Conservation (phyloP, 2,888 invertebrate genomes). For the Hymenopus coronatus region DNA sequence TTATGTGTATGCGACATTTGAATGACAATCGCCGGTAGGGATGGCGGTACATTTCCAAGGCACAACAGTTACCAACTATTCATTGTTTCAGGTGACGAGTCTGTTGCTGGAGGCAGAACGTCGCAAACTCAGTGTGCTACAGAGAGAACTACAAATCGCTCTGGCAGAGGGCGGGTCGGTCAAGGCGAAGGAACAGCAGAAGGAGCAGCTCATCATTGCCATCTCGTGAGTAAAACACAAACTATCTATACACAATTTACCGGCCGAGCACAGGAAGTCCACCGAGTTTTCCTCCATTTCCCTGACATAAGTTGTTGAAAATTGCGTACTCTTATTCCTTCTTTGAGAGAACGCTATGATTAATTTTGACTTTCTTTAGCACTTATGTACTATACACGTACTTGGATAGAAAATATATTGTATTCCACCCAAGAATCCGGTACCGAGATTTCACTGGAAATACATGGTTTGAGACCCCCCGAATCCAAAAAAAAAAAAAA, state of each 20-base stretch:
- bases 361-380: too few relatives aligned
- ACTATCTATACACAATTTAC: background rate
- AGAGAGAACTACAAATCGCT: conserved; percentile 62
- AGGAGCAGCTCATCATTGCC: conserved; percentile 61
- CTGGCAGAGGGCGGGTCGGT: conserved; percentile 61
- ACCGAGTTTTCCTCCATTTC: too few relatives aligned
- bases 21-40: background rate
- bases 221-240: conserved; percentile 57
- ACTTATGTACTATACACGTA: too few relatives aligned
- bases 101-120: conserved; percentile 66
- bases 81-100: conserved; percentile 59
- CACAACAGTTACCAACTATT: background rate
- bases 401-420: too few relatives aligned
- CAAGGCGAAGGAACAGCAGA: conserved; percentile 63
- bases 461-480: too few relatives aligned
- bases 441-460: too few relatives aligned
- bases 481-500: too few relatives aligned
- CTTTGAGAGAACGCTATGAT: too few relatives aligned
- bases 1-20: background rate
- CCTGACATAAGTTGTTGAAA: too few relatives aligned
- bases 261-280: too few relatives aligned
- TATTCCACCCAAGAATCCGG: too few relatives aligned
- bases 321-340: too few relatives aligned
- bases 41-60: background rate
- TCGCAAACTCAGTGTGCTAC: conserved; percentile 61